Base-by-base conservation (phyloP, 2,113 vertebrate species). In the Microcebus tavaratra region DNA sequence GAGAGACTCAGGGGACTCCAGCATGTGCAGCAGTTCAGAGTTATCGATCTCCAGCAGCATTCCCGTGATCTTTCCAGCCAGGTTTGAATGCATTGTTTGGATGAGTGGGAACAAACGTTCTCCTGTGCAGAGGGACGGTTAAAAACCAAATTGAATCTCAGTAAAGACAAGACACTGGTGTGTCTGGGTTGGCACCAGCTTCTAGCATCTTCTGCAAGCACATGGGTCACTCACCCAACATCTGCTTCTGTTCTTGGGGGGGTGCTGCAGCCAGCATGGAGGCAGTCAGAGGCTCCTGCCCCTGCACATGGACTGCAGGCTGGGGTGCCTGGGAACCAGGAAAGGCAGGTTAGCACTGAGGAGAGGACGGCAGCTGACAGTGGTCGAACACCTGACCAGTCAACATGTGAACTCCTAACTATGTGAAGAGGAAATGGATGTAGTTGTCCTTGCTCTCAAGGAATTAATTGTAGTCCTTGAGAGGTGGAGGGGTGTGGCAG, bases 41-140 rank as follows among this genome's bases (percentile, higher is more conserved):
- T 99, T 99, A 98, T 99, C 99, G 0, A 99, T 99, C 98, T 99
- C 99, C 79, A 99, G 99, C 98, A 99, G 98, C 99, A 99, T 99
- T 70, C 99, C 99, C 0, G 99, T 99, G 96, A 99, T 99, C 98
- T 99, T 99, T 87, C 99, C 99, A 0, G 99, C 99, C 94, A 99
- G 98, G 98, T 99, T 99, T 78, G 99, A 99, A 93, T 99, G 99
- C 99, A 99, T 99, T 92, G 99, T 98, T 98, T 99, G 99, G 97
- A 99, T 99, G 85, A 99, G 98, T 0, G 99, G 99, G 98, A 99
- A 99, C 93, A 99, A 98, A 89, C 99, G 99, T 82, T 99, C 99
- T 93, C 99, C 99, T 99, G 48, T 5, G 63, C 91, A 81, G 25
- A 55, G 36, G 50, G 50, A 87, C 23, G 83, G 36, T 55, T 27